Evolutionary conservation across 2,113 vertebrate genomes (phyloP), one percentile per base, ranked within the genome.

Genomic region (Nycticorax nycticorax): DNA sequence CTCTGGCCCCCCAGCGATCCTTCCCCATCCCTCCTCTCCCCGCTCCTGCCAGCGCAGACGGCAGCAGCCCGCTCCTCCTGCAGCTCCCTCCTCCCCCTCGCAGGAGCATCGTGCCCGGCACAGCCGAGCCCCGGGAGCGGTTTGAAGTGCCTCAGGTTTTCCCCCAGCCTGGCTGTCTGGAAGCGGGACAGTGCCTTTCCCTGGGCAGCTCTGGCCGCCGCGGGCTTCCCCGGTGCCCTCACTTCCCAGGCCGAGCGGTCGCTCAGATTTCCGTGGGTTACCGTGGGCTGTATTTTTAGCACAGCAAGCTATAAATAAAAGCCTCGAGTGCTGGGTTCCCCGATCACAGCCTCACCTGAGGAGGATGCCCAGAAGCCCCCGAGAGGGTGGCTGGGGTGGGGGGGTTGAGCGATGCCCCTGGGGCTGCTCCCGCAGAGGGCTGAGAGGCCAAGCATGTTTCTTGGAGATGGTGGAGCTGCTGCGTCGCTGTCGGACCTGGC

Each of bases 291-390:
- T 91, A 91, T 93, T 94, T 92, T 85, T 53, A 93, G 77, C 21
- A 37, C 37, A 37, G 37, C 37, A 37, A 37, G 77, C 96, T 96
- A 95, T 84, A 96, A 93, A 95, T 95, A 89, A 60, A 77, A 67
- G 22, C n/a, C 28, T 20, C 1, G 0, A 92, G 91, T 14, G 79
- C 5, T 79, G 64, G 47, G 47, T 90, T 94, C 75, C 82, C 63
- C 62, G 43, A 33, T n/a, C 18, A 12, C 87, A 60, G 35, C 33
- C 43, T 84, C 73, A 2, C 1, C 3, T 16, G 15, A 62, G 48
- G 37, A 56, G 26, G 91, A n/a, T 33, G 19, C 19, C 33, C 73
- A 39, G 68, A 52, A 73, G 47, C 55, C 43, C 78, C 2, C 0
- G 0, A 6, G 20, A 47, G 17, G 30, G 14, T 19, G 23, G 11